A percentile compares a stretch with the other conserved stretches of the same genome.
Evolutionary conservation across 2,113 vertebrate genomes (phyloP).

Genomic region (Euleptes europaea): DNA sequence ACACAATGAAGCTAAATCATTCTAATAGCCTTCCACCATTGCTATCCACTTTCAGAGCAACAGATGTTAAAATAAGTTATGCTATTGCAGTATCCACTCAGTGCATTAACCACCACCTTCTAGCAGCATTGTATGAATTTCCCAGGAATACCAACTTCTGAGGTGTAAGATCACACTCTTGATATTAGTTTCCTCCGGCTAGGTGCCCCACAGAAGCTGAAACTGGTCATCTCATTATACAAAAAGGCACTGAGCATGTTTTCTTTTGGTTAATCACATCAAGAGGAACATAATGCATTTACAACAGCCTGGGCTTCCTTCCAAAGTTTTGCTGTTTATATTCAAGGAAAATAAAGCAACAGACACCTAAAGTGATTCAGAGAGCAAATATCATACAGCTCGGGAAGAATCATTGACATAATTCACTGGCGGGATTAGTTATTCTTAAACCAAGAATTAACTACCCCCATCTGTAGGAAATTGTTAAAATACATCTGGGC

Average conservation of each 20-base stretch:
- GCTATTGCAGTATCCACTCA: not conserved
- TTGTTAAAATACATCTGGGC: constrained; percentile 49
- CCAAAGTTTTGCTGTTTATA: constrained; percentile 36
- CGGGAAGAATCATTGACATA: constrained; percentile 48
- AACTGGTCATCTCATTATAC: constrained; percentile 36
- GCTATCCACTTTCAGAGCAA: not conserved
- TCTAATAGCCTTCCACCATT: not conserved
- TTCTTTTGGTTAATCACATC: constrained; percentile 52
- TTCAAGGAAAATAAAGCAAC: constrained; percentile 55
- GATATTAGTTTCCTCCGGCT: not conserved
- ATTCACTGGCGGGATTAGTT: constrained; percentile 50
- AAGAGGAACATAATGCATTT: constrained; percentile 35
- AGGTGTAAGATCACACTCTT: not conserved
- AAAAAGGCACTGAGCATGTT: constrained; percentile 42
- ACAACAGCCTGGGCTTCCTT: constrained; percentile 47
- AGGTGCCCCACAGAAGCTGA: constrained; percentile 8
- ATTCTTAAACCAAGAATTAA: constrained; percentile 56
- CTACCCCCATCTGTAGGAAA: constrained; percentile 50
- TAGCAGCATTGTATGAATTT: not conserved
- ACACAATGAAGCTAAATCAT: constrained; percentile 10
- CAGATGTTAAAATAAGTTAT: not conserved
- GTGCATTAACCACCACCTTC: not conserved
- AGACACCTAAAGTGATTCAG: constrained; percentile 52
- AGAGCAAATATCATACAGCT: constrained; percentile 54
- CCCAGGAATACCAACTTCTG: not conserved